Evolutionary conservation across 2,888 invertebrate species (phyloP), one percentile per base, ranked within the genome.

Genomic region (Chrysodeixis includens): DNA sequence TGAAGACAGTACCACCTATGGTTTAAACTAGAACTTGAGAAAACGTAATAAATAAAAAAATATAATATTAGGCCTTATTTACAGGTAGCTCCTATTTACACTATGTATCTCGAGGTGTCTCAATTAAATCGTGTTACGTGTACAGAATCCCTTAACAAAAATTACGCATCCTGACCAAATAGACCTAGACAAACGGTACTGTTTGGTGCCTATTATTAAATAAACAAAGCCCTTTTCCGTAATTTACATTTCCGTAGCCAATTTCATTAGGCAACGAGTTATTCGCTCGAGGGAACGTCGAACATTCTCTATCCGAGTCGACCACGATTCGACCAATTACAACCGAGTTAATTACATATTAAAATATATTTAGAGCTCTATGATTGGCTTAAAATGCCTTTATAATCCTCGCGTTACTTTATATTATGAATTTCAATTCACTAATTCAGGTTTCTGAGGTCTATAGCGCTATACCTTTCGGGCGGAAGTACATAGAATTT

Each of bases 161-260:
- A 86, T 83, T n/a, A 76, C 68, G 67, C 71, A 71, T 82, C 85
- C 86, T 86, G 76, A 69, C 71, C 86, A 88, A 88, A 88, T 79
- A 87, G 76, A 76, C 86, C 83, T 85, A 86, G 83, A 81, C 81
- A 87, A 88, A 86, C 83, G 74, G 69, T 82, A 80, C 82, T 79
- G 81, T 83, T 82, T 83, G 82, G 81, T 82, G 77, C 82, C 80
- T 84, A 86, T 85, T 86, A 86, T 87, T 87, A 83, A 87, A 85
- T 86, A 88, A 87, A 86, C 83, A 84, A 76, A 78, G 80, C 79
- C 84, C 86, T 83, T 81, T 79, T 82, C 75, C 76, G 76, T 79
- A 83, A 86, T 86, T 88, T 86, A 85, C 85, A 86, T 87, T 87
- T 84, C 84, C 78, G 79, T 69, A 69, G 76, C 74, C 86, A 84